phyloP scores from a whole-genome alignment of 2,888 invertebrate species.

The Pycnomerus fuliginosus region DNA sequence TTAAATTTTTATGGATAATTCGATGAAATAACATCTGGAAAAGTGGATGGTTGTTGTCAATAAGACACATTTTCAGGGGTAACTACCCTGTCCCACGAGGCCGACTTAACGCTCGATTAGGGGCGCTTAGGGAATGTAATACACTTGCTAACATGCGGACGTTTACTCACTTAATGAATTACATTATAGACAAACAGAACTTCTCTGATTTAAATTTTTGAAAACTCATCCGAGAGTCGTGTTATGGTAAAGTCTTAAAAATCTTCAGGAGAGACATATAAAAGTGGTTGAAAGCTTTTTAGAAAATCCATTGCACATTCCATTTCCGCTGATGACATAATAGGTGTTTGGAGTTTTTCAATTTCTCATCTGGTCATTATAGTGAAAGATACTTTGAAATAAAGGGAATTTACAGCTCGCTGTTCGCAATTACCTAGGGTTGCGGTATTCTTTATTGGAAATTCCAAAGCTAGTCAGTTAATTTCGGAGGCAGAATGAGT shows the following conservation, averaged over 20 bases:
- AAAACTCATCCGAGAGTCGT: no score
- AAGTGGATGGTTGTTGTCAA: constrained; percentile 20
- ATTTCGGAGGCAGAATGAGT: constrained; percentile 43
- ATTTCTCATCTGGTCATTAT: not conserved
- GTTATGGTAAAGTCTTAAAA: no score
- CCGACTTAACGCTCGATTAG: constrained; percentile 53
- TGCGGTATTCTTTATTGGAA: constrained; percentile 43
- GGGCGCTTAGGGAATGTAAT: constrained; percentile 51
- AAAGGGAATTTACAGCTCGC: constrained; percentile 21
- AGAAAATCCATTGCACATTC: no score
- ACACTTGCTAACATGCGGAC: constrained; percentile 51
- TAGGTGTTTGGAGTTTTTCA: no score
- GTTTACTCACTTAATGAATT: constrained; percentile 48
- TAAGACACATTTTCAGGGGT: constrained; percentile 32
- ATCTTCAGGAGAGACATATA: no score
- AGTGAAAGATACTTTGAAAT: constrained; percentile 4
- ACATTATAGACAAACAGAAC: no score
- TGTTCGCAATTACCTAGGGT: constrained; percentile 26
- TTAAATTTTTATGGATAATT: constrained; percentile 15
- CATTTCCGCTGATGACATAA: no score
- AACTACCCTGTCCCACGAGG: constrained; percentile 45
- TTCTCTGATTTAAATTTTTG: no score
- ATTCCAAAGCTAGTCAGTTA: constrained; percentile 45
- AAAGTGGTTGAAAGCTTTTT: no score
- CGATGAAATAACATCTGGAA: constrained; percentile 12